A percentile compares a stretch with the other conserved stretches of the same genome.
phyloP scores from a whole-genome alignment of 2,113 vertebrate genomes.

The Coptodon rendalli region DNA sequence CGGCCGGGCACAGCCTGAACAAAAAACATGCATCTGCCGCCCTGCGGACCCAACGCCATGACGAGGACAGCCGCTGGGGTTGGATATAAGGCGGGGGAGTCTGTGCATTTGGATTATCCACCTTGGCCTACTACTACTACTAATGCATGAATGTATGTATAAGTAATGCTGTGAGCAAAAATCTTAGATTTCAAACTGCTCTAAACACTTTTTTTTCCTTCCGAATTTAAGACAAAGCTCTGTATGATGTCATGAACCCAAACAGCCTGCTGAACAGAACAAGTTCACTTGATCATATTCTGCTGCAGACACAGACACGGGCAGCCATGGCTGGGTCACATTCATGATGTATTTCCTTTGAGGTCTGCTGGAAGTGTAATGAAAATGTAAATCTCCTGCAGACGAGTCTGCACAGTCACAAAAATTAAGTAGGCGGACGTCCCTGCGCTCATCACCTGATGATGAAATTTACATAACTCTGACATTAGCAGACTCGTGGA shows the following conservation, averaged over 20 bases:
- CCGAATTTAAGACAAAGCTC: neutral
- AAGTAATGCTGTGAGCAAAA: neutral
- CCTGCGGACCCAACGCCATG: neutral
- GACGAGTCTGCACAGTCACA: neutral
- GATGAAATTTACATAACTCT: too few relatives aligned
- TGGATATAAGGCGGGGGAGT: accelerated
- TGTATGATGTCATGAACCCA: neutral
- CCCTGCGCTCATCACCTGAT: accelerated
- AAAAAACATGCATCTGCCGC: accelerated
- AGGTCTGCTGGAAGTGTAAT: neutral
- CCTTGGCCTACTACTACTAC: accelerated
- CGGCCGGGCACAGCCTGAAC: neutral
- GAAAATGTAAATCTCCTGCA: neutral
- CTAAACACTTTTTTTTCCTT: neutral
- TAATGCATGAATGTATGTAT: neutral
- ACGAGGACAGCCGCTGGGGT: neutral
- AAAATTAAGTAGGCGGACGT: neutral
- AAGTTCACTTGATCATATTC: neutral
- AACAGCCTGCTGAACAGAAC: neutral
- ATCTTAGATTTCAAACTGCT: neutral
- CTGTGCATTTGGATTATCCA: neutral
- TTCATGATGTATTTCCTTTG: neutral
- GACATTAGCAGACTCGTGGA: too few relatives aligned
- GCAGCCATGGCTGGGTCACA: neutral
- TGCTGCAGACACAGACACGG: neutral